Conservation (phyloP, 2,797 vertebrate genomes). For the Lithobates pipiens region DNA sequence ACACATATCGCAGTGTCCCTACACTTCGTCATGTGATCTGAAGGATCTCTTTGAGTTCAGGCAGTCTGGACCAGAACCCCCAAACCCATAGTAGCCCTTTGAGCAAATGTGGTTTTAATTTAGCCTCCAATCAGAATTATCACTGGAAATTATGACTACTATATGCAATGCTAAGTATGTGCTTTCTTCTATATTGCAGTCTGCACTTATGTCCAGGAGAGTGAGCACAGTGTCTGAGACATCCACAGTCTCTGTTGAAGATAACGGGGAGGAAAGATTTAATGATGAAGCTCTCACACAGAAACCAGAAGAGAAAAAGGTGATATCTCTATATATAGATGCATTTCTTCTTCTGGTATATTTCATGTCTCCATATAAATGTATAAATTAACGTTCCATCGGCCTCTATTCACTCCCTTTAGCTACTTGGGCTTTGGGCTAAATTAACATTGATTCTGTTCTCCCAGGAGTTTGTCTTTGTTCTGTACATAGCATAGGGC, state of each 20-base stretch:
- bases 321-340: constrained; percentile 20
- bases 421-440: constrained; percentile 47
- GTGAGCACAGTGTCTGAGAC: constrained; percentile 60
- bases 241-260: constrained; percentile 66
- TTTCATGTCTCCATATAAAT: constrained; percentile 2
- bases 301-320: constrained; percentile 27
- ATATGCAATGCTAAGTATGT: too few relatives aligned
- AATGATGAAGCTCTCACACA: neutral
- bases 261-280: constrained; percentile 7
- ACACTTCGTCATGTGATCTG: too few relatives aligned
- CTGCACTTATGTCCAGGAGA: constrained; percentile 31
- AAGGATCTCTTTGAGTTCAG: too few relatives aligned
- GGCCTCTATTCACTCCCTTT: constrained; percentile 32
- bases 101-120: too few relatives aligned
- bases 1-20: too few relatives aligned
- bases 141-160: too few relatives aligned
- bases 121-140: too few relatives aligned
- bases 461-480: constrained; percentile 59
- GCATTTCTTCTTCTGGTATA: constrained; percentile 2
- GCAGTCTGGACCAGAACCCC: too few relatives aligned
- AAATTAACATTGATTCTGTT: constrained; percentile 59
- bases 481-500: constrained; percentile 52
- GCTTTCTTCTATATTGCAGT: neutral
- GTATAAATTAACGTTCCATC: constrained; percentile 24
- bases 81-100: too few relatives aligned